phyloP scores from a whole-genome alignment of 2,113 vertebrate genomes.

The Seriola quinqueradiata region DNA sequence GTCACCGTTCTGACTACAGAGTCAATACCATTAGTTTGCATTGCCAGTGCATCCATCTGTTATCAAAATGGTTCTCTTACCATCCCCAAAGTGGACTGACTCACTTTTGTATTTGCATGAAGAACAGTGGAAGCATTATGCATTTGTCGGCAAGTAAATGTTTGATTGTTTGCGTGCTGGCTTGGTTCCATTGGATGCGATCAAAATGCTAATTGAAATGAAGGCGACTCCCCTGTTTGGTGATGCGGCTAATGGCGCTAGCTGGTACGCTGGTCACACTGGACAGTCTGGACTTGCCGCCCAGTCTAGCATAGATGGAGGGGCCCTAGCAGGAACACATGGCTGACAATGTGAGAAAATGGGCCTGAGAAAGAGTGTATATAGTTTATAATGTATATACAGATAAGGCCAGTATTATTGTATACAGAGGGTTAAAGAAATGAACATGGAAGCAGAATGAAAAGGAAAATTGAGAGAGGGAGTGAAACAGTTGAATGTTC shows the following conservation, averaged over 20 bases:
- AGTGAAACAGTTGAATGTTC: constrained; percentile 1
- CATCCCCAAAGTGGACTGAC: constrained; percentile 31
- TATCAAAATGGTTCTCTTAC: constrained; percentile 48
- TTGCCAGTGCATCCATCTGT: constrained; percentile 42
- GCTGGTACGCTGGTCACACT: constrained; percentile 23
- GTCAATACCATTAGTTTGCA: constrained; percentile 24
- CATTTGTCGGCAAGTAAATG: constrained; percentile 52
- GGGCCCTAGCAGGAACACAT: constrained; percentile 8
- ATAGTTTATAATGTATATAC: background rate
- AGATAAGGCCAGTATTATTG: background rate
- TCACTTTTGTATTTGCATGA: constrained; percentile 47
- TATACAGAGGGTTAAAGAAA: background rate
- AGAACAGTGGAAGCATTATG: constrained; percentile 39
- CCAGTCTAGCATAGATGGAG: constrained; percentile 6
- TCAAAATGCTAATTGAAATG: constrained; percentile 74
- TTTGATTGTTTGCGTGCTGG: constrained; percentile 52
- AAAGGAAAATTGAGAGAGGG: constrained; percentile 4
- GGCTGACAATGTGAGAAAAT: background rate
- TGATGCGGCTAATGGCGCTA: constrained; percentile 2
- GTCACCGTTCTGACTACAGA: constrained; percentile 14
- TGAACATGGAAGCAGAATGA: background rate
- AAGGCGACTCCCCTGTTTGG: constrained; percentile 36
- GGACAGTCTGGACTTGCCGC: constrained; percentile 25
- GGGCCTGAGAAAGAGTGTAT: background rate
- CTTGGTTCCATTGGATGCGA: constrained; percentile 43